Evolutionary conservation across 37 sponge, comb jelly and placozoan genomes (phyloP).

Genomic region (Corticium candelabrum): DNA sequence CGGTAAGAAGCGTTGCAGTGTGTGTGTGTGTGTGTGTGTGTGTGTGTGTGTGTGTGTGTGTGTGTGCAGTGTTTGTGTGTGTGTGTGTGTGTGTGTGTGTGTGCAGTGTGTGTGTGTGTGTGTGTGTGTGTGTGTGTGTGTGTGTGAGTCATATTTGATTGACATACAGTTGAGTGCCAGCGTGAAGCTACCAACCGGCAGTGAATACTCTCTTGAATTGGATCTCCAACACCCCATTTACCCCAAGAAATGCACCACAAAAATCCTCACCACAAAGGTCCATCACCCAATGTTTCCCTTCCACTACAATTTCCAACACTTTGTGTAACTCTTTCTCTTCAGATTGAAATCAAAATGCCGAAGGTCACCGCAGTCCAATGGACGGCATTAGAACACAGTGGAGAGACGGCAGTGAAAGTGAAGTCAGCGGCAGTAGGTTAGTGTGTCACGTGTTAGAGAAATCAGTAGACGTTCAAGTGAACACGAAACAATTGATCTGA

Average conservation of each 20-base stretch:
- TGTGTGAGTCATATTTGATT: slow-evolving; percentile 27
- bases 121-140: slow-evolving; percentile 37
- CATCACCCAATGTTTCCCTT: background rate
- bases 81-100: too few species aligned
- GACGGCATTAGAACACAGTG: slow-evolving; percentile 28
- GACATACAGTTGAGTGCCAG: slow-evolving; percentile 19
- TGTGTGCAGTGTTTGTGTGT: too few species aligned
- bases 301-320: background rate
- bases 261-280: slow-evolving; percentile 47
- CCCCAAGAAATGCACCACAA: slow-evolving; percentile 8
- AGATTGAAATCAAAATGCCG: slow-evolving; percentile 63
- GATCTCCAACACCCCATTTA: slow-evolving; percentile 23
- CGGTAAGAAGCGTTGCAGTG: background rate
- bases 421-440: too few species aligned
- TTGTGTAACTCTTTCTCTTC: background rate
- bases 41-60: slow-evolving; percentile 31
- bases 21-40: slow-evolving; percentile 21
- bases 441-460: too few species aligned
- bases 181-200: slow-evolving; percentile 13
- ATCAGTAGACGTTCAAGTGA: too few species aligned
- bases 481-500: too few species aligned
- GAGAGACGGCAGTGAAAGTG: too few species aligned
- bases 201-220: slow-evolving; percentile 12
- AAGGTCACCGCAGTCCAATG: slow-evolving; percentile 52
- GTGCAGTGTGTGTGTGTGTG: too few species aligned